A percentile compares a stretch with the other conserved stretches of the same genome.
Evolutionary conservation across 2,113 vertebrate species (phyloP).

Genomic region (Acrocephalus arundinaceus): DNA sequence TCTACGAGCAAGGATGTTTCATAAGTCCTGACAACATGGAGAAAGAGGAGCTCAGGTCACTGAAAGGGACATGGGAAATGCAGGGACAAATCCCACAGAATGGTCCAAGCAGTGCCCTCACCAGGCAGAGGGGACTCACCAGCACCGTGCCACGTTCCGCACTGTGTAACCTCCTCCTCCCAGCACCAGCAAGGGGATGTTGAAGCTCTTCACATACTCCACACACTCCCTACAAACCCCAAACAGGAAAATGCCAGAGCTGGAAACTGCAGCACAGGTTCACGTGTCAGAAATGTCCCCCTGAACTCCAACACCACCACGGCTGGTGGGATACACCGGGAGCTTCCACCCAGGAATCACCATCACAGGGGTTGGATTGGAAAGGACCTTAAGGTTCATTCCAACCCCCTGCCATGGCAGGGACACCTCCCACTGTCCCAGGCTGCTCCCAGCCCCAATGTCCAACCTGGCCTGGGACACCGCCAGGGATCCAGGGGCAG

Average conservation of each 20-base stretch:
- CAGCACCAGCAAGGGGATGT: conserved; percentile 93
- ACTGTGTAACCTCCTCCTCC: conserved; percentile 98
- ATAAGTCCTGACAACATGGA: conserved; percentile 83
- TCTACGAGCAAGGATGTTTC: conserved; percentile 94
- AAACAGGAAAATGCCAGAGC: neutral
- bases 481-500: neutral
- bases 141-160: conserved; percentile 95
- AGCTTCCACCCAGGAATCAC: neutral
- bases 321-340: neutral
- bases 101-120: neutral
- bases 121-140: conserved; percentile 73
- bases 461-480: neutral
- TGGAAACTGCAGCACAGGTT: neutral
- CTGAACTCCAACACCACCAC: fast-evolving
- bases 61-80: neutral
- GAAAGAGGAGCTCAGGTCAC: neutral
- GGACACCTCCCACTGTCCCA: neutral
- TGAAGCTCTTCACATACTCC: conserved; percentile 98
- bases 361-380: no score
- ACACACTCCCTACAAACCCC: conserved; percentile 87
- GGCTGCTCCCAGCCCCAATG: neutral
- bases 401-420: neutral
- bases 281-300: fast-evolving
- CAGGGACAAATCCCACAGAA: neutral
- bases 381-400: neutral